phyloP scores from a whole-genome alignment of 2,888 invertebrate genomes.

The Sarcophaga subvicina region DNA sequence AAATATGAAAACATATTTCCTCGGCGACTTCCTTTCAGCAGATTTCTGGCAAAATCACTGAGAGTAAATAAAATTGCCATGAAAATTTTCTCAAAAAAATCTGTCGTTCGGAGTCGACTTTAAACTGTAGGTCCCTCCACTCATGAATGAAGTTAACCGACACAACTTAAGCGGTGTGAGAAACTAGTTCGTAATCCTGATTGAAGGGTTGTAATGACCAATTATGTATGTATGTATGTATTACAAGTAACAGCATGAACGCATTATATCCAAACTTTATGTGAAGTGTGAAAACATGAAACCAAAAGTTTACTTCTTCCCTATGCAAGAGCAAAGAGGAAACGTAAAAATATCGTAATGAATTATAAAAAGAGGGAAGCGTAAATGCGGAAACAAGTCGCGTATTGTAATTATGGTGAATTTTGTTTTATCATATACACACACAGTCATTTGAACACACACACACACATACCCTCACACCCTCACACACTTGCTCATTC shows the following conservation, averaged over 20 bases:
- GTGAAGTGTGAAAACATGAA: neutral
- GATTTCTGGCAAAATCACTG: no score
- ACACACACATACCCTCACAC: slow-evolving; percentile 25
- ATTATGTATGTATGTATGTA: no score
- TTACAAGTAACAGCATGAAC: neutral
- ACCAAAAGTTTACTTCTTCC: slow-evolving; percentile 12
- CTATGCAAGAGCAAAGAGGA: neutral
- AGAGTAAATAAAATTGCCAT: no score
- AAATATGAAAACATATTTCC: no score
- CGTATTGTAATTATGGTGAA: slow-evolving; percentile 70
- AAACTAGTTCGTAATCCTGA: no score
- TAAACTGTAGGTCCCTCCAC: no score
- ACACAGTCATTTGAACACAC: neutral
- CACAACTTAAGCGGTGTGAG: no score
- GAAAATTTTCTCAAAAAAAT: no score
- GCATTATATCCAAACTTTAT: neutral
- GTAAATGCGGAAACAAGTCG: slow-evolving; percentile 57
- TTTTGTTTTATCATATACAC: slow-evolving; percentile 66
- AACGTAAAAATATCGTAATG: neutral
- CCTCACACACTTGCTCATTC: slow-evolving; percentile 12
- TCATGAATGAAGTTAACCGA: no score
- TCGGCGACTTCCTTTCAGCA: no score
- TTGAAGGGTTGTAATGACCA: no score
- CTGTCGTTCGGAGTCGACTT: no score
- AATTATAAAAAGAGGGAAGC: neutral